A percentile compares a stretch with the other conserved stretches of the same genome.
Evolutionary conservation across 2,888 invertebrate genomes (phyloP).

Genomic region (Aporophyla lueneburgensis): DNA sequence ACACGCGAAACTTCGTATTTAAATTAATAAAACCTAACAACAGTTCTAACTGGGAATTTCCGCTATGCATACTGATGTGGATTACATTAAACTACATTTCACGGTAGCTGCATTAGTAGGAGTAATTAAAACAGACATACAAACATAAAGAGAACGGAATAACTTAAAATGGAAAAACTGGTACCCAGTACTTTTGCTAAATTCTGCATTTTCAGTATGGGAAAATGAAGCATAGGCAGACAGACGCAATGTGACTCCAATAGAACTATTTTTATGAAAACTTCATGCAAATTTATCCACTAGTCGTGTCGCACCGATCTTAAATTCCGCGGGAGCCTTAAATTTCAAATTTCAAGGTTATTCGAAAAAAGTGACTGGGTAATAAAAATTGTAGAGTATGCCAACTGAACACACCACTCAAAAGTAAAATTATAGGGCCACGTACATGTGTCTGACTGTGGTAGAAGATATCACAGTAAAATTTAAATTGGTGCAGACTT

Average conservation of each 20-base stretch:
- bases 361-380: not conserved
- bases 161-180: not conserved
- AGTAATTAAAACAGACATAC: conserved; percentile 21
- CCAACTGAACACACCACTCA: too few species aligned
- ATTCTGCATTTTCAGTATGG: not conserved
- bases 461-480: too few species aligned
- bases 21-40: conserved; percentile 65
- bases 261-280: too few species aligned
- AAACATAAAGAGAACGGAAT: not conserved
- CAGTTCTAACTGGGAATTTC: conserved; percentile 56
- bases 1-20: conserved; percentile 51
- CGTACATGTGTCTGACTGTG: too few species aligned
- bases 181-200: not conserved
- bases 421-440: too few species aligned
- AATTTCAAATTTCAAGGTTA: not conserved
- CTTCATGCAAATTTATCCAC: too few species aligned
- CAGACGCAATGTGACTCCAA: too few species aligned
- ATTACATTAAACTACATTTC: conserved; percentile 52
- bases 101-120: conserved; percentile 25
- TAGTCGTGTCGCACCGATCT: too few species aligned
- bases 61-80: conserved; percentile 57
- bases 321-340: not conserved
- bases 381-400: not conserved
- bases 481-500: too few species aligned
- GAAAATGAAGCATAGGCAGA: not conserved